Conservation (phyloP, 2,797 vertebrate species). For the Smutsia temminckii region DNA sequence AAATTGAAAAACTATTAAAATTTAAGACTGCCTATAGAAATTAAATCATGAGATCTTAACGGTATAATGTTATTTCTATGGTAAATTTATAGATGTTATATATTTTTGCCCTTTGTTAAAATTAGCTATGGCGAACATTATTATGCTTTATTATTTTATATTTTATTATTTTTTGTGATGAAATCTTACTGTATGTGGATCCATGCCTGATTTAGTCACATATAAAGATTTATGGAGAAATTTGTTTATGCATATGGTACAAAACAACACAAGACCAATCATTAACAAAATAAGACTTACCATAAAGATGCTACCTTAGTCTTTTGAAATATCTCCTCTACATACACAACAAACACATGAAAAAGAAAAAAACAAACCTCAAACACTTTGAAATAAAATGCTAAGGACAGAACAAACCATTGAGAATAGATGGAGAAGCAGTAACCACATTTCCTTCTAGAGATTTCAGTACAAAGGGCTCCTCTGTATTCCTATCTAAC, state of each 20-base stretch:
- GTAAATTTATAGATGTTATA: not conserved
- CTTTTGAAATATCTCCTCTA: not conserved
- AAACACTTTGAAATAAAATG: slow-evolving; percentile 8
- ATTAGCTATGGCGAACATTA: not conserved
- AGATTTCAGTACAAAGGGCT: not conserved
- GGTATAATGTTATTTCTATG: not conserved
- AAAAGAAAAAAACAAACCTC: too few species aligned
- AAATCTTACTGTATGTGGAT: not conserved
- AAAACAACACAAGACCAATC: not conserved
- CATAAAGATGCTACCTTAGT: not conserved
- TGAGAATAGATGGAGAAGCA: not conserved
- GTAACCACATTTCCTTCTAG: not conserved
- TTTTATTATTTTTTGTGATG: not conserved
- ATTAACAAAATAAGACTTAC: not conserved
- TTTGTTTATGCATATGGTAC: not conserved
- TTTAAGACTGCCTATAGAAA: not conserved
- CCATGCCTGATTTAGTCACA: not conserved
- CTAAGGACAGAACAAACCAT: not conserved
- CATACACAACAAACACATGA: not conserved
- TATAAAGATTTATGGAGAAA: not conserved
- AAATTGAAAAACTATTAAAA: not conserved
- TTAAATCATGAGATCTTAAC: not conserved
- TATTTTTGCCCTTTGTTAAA: not conserved
- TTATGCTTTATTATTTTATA: not conserved
- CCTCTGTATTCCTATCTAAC: not conserved